Conservation (phyloP, 2,797 vertebrate species). For the Thunnus albacares region DNA sequence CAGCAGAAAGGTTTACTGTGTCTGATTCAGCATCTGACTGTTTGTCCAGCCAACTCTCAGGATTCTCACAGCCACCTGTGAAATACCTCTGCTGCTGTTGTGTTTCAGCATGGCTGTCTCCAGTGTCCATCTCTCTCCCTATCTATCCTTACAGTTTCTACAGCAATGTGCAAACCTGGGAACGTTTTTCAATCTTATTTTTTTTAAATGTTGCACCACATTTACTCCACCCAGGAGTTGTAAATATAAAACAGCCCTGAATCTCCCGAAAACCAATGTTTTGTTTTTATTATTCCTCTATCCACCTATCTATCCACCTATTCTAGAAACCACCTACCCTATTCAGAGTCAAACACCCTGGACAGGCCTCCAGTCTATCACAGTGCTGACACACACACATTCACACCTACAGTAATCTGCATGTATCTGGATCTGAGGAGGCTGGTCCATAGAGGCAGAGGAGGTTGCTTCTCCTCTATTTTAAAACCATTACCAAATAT, state of each 20-base stretch:
- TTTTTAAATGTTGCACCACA: background rate
- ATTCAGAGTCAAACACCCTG: background rate
- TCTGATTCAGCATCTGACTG: conserved; percentile 42
- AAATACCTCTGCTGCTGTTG: conserved; percentile 54
- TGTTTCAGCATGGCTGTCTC: conserved; percentile 11
- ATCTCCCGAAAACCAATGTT: background rate
- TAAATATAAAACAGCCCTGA: background rate
- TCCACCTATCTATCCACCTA: too few relatives aligned
- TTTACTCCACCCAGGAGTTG: background rate
- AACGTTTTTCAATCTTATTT: background rate
- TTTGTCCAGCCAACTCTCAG: conserved; percentile 44
- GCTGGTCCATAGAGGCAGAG: too few relatives aligned
- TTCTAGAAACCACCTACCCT: background rate
- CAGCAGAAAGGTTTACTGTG: conserved; percentile 31
- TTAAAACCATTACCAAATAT: too few relatives aligned
- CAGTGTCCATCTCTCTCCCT: background rate
- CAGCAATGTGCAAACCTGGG: background rate
- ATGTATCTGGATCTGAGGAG: too few relatives aligned
- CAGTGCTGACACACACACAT: background rate
- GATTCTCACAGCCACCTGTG: conserved; percentile 47
- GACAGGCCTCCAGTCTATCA: background rate
- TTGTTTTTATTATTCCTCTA: too few relatives aligned
- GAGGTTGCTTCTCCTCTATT: too few relatives aligned
- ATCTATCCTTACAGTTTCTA: background rate
- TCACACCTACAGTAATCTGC: background rate